Percentiles rank a stretch among this genome's conserved stretches.
These are phyloP conservation scores for Lithobates sylvaticus DNA, from an alignment of 2,797 vertebrate genomes.

Conservation along the genomic window DNA sequence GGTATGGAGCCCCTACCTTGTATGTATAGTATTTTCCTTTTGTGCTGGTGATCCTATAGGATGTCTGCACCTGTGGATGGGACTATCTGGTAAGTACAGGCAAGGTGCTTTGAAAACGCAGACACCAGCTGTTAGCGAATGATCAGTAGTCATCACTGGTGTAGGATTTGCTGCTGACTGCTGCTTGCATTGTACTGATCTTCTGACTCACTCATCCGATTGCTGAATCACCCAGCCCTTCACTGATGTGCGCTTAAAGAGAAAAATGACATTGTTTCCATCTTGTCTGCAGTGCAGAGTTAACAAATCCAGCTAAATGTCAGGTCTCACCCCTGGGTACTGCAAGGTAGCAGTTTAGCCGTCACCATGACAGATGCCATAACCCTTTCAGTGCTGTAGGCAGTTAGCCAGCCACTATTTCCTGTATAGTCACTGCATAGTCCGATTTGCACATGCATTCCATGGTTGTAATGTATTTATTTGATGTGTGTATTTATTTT, in stretches of 20 bases:
- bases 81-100: not conserved
- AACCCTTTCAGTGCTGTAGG: slow-evolving; percentile 23
- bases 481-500: too few species aligned
- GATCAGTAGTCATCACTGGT: slow-evolving; percentile 24
- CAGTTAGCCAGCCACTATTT: not conserved
- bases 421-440: too few species aligned
- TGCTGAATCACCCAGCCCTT: slow-evolving; percentile 50
- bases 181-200: slow-evolving; percentile 14
- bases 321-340: slow-evolving; percentile 41
- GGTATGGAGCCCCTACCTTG: not conserved
- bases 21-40: not conserved
- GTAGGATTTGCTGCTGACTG: slow-evolving; percentile 1
- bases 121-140: slow-evolving; percentile 43
- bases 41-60: not conserved
- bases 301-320: slow-evolving; percentile 55
- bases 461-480: too few species aligned
- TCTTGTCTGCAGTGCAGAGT: slow-evolving; percentile 18
- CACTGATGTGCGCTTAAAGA: slow-evolving; percentile 7
- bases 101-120: slow-evolving; percentile 11
- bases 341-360: slow-evolving; percentile 15
- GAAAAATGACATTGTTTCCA: slow-evolving; percentile 40
- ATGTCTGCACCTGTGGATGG: not conserved
- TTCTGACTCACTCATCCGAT: slow-evolving; percentile 46
- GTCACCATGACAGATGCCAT: slow-evolving; percentile 23
- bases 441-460: too few species aligned